Percentiles rank a stretch among this genome's conserved stretches.
phyloP scores from a whole-genome alignment of 2,113 vertebrate genomes.

The Sceloporus undulatus region DNA sequence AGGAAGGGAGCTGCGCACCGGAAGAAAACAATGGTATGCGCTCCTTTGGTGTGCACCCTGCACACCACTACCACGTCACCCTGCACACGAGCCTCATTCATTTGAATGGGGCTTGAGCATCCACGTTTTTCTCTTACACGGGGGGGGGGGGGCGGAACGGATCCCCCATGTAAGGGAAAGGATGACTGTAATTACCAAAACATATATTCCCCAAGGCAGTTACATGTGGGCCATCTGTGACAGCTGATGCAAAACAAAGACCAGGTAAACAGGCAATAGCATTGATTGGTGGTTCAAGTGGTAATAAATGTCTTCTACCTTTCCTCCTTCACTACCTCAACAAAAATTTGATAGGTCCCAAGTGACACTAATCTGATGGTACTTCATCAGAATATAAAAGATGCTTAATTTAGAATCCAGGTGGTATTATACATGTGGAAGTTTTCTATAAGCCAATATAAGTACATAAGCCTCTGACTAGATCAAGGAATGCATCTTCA shows the following conservation, averaged over 20 bases:
- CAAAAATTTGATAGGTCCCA: neutral
- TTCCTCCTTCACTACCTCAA: neutral
- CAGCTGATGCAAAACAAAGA: neutral
- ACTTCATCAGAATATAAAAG: neutral
- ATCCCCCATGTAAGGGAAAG: too few species aligned
- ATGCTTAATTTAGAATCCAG: neutral
- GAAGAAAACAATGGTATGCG: too few species aligned
- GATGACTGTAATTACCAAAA: too few species aligned
- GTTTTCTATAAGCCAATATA: neutral
- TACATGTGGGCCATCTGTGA: neutral
- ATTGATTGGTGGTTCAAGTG: neutral
- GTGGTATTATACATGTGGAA: neutral
- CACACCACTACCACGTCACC: too few species aligned
- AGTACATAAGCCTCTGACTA: neutral
- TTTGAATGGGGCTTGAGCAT: too few species aligned
- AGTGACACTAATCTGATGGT: neutral
- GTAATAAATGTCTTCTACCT: neutral
- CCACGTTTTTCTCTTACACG: too few species aligned
- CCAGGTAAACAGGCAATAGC: neutral
- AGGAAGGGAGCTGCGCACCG: too few species aligned
- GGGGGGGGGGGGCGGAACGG: too few species aligned
- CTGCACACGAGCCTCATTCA: too few species aligned
- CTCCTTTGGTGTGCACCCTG: too few species aligned
- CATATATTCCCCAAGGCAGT: too few species aligned
- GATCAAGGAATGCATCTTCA: neutral